A percentile compares a stretch with the other conserved stretches of the same genome.
These are phyloP conservation scores for Craniophora ligustri DNA, from an alignment of 2,888 invertebrate species.

Conservation along the genomic window DNA sequence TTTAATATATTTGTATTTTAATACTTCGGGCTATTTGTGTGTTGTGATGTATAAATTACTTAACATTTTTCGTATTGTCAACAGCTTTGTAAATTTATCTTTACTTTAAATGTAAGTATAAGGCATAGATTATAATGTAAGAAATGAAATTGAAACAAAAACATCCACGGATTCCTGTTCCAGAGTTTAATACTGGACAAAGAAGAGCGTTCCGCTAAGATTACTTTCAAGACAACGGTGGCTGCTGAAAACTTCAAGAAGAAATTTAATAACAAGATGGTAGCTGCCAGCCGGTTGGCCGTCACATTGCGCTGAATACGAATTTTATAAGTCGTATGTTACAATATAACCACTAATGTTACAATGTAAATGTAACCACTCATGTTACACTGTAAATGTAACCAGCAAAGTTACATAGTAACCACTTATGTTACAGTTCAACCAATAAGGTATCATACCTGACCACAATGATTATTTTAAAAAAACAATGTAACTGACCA, in stretches of 20 bases:
- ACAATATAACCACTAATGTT: background rate
- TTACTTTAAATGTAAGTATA: slow-evolving; percentile 3
- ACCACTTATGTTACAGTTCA: background rate
- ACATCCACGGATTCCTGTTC: slow-evolving; percentile 71
- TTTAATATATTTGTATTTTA: background rate
- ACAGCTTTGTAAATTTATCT: slow-evolving; percentile 23
- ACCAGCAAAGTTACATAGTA: background rate
- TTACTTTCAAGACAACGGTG: slow-evolving; percentile 74
- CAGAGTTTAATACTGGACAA: slow-evolving; percentile 83
- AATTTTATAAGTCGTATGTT: background rate
- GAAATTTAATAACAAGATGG: slow-evolving; percentile 86
- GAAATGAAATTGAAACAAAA: slow-evolving; percentile 31
- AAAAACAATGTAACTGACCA: background rate
- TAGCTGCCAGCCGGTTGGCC: slow-evolving; percentile 81
- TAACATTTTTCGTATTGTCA: slow-evolving; percentile 62
- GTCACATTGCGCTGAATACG: slow-evolving; percentile 65
- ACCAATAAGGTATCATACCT: background rate
- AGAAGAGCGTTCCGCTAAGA: slow-evolving; percentile 78
- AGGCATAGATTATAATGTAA: slow-evolving; percentile 5
- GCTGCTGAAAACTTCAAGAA: slow-evolving; percentile 81
- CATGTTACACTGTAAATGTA: too few relatives aligned
- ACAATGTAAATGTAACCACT: too few relatives aligned
- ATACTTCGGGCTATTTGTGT: background rate
- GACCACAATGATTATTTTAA: too few relatives aligned
- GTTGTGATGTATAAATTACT: slow-evolving; percentile 46